Evolutionary conservation across 2,113 vertebrate species (phyloP).

Genomic region (Addax nasomaculatus): DNA sequence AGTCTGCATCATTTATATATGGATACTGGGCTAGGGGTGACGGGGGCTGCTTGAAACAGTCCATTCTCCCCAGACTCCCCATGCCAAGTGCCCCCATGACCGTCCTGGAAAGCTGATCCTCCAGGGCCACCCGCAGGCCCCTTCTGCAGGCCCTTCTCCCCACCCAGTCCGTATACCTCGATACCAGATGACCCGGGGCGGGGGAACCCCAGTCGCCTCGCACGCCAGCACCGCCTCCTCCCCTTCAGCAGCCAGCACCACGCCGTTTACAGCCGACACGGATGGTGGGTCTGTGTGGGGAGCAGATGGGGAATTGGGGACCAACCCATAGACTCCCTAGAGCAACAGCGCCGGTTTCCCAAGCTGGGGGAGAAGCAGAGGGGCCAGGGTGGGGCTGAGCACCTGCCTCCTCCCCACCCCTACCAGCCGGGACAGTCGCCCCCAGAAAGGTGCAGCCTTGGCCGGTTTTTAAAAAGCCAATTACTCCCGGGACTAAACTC

Average conservation of each 20-base stretch:
- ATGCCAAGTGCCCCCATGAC: rapidly evolving
- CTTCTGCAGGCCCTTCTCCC: neutral
- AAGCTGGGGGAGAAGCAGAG: rapidly evolving
- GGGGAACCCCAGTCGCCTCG: slow-evolving; percentile 79
- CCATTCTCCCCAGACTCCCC: neutral
- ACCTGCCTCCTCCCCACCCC: neutral
- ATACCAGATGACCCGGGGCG: slow-evolving; percentile 87
- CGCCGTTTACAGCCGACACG: slow-evolving; percentile 73
- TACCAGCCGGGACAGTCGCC: neutral
- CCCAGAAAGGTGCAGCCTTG: neutral
- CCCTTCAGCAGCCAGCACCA: slow-evolving; percentile 80
- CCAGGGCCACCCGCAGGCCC: neutral
- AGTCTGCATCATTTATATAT: rapidly evolving
- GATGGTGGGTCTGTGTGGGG: slow-evolving; percentile 82
- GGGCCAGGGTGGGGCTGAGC: neutral
- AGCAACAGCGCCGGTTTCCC: rapidly evolving
- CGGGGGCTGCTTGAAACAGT: rapidly evolving
- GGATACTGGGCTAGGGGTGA: rapidly evolving
- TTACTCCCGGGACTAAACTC: neutral
- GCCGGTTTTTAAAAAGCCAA: neutral
- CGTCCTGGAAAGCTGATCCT: neutral
- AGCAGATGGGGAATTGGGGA: neutral
- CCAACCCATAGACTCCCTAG: neutral
- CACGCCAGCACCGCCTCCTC: slow-evolving; percentile 87
- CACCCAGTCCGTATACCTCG: slow-evolving; percentile 83